Evolutionary conservation across 2,113 vertebrate species (phyloP).

Genomic region (Alouatta palliata): DNA sequence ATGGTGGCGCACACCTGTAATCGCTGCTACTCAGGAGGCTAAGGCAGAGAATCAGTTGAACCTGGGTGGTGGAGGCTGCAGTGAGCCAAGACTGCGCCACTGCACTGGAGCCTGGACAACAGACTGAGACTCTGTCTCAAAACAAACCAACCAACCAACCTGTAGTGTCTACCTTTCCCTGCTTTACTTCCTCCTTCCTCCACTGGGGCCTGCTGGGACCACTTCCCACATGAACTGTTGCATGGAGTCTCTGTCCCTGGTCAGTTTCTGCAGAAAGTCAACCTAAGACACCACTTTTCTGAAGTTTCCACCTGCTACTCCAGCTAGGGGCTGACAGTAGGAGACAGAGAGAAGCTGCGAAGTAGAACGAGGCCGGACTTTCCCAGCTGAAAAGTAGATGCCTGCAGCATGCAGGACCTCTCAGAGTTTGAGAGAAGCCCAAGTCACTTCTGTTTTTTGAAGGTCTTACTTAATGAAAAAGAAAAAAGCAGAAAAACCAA

Average conservation of each 20-base stretch:
- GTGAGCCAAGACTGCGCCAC: too few species aligned
- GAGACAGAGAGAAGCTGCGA: fast-evolving
- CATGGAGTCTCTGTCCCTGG: background rate
- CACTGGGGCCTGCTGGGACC: background rate
- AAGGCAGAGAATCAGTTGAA: too few species aligned
- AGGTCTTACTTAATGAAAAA: background rate
- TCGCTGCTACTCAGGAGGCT: too few species aligned
- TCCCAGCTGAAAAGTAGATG: background rate
- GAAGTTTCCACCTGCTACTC: background rate
- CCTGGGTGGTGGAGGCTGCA: too few species aligned
- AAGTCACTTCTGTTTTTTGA: background rate
- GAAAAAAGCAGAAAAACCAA: background rate
- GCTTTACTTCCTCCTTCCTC: background rate
- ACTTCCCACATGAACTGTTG: background rate
- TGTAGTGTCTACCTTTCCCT: background rate
- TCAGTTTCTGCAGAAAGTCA: background rate
- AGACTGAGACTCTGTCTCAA: too few species aligned
- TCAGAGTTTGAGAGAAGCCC: background rate
- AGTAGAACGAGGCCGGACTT: background rate
- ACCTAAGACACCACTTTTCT: background rate
- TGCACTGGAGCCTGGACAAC: too few species aligned
- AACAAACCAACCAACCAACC: too few species aligned
- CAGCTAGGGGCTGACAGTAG: background rate
- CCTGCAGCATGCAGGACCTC: background rate
- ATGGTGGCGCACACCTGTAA: too few species aligned